A percentile compares a stretch with the other conserved stretches of the same genome.
phyloP scores from a whole-genome alignment of 2,797 vertebrate genomes.

The Psittacula derbiana region DNA sequence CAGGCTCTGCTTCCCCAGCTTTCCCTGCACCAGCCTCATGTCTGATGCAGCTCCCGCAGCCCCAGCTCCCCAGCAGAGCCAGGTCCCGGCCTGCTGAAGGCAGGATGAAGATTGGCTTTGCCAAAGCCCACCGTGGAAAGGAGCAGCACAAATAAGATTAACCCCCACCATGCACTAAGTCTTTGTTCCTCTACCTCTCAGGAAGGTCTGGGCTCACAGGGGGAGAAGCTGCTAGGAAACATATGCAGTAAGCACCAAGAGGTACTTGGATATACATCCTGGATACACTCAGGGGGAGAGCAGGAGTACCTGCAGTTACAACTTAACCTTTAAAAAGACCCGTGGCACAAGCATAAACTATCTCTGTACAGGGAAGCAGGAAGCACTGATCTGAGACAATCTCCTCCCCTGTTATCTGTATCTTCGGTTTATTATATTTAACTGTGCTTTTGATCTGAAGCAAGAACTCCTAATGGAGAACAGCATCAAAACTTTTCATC shows the following conservation, averaged over 20 bases:
- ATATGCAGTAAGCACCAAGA: neutral
- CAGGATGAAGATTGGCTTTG: neutral
- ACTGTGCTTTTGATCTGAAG: neutral
- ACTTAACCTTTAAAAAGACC: neutral
- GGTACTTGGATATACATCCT: neutral
- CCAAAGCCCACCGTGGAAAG: neutral
- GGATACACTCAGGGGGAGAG: neutral
- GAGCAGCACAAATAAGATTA: neutral
- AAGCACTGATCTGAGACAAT: neutral
- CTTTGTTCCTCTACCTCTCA: neutral
- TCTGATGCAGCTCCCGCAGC: neutral
- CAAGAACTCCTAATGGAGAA: neutral
- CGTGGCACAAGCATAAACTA: neutral
- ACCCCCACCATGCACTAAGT: neutral
- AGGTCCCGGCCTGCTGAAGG: neutral
- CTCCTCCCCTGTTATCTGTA: neutral
- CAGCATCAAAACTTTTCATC: neutral
- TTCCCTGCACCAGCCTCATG: neutral
- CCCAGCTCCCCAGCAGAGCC: neutral
- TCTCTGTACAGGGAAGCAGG: neutral
- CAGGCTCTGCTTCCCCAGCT: neutral
- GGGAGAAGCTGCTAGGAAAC: neutral
- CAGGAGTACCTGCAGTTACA: neutral
- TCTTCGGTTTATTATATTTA: neutral
- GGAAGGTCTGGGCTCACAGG: neutral